Evolutionary conservation across 2,113 vertebrate species (phyloP).

Genomic region (Cephalopterus ornatus): DNA sequence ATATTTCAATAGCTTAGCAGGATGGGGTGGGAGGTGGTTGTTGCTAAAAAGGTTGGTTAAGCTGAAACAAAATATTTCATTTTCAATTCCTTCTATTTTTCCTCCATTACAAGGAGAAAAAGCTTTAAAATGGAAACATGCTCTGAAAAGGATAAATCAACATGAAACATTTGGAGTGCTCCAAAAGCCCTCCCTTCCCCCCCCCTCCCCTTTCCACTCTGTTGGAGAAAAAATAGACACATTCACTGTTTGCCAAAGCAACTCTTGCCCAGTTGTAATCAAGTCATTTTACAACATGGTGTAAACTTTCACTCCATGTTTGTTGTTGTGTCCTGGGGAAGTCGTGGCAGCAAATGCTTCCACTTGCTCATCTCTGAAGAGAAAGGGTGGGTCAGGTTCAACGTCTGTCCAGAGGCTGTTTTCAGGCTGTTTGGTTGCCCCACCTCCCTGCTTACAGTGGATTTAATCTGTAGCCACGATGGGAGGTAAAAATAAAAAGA

Average conservation of each 20-base stretch:
- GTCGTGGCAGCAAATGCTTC: neutral
- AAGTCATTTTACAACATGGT: neutral
- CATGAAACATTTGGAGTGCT: neutral
- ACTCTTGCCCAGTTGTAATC: constrained; percentile 32
- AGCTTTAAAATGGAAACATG: neutral
- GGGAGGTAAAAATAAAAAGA: neutral
- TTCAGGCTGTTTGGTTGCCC: neutral
- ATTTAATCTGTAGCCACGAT: neutral
- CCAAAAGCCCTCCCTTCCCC: neutral
- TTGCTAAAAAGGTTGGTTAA: neutral
- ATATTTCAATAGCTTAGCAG: neutral
- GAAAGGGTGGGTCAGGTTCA: neutral
- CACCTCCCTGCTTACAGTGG: neutral
- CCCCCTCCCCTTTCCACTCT: neutral
- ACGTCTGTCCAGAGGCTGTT: neutral
- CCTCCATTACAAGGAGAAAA: neutral
- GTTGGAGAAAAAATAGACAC: neutral
- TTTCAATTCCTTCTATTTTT: neutral
- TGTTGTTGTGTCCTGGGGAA: neutral
- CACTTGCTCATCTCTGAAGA: neutral
- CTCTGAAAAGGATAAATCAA: neutral
- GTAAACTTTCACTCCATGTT: neutral
- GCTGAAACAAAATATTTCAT: neutral
- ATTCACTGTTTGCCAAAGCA: constrained; percentile 40
- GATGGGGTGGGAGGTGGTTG: neutral